phyloP scores from a whole-genome alignment of 2,113 vertebrate genomes.

The Entosphenus tridentatus region DNA sequence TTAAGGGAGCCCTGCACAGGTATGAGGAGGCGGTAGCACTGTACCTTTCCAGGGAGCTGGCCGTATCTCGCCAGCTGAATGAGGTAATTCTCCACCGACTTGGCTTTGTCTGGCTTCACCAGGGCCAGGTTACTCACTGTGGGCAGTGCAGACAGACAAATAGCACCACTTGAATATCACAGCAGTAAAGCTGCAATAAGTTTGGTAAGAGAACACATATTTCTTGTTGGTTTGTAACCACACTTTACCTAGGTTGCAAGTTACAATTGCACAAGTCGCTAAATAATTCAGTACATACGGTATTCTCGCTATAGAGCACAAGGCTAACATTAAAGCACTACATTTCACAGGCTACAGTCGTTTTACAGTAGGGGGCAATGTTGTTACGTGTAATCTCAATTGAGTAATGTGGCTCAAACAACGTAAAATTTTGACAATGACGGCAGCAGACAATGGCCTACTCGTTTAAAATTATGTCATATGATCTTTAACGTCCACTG shows the following conservation, averaged over 20 bases:
- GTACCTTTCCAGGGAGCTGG: slow-evolving; percentile 69
- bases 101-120: slow-evolving; percentile 93
- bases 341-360: too few species aligned
- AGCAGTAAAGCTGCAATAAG: not conserved
- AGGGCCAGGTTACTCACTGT: slow-evolving; percentile 85
- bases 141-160: slow-evolving; percentile 14
- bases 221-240: not conserved
- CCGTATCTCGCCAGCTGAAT: slow-evolving; percentile 86
- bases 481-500: too few species aligned
- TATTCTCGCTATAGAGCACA: not conserved
- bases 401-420: too few species aligned
- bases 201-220: not conserved
- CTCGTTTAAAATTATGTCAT: too few species aligned
- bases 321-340: not conserved
- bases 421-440: too few species aligned
- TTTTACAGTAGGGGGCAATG: too few species aligned
- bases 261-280: not conserved
- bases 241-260: slow-evolving; percentile 1
- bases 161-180: not conserved
- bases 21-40: slow-evolving; percentile 8
- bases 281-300: not conserved
- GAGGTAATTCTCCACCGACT: slow-evolving; percentile 86
- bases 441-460: too few species aligned
- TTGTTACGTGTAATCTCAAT: too few species aligned
- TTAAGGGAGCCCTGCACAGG: too few species aligned